Conservation (phyloP, 2,888 invertebrate genomes). For the Nomada goodeniana region DNA sequence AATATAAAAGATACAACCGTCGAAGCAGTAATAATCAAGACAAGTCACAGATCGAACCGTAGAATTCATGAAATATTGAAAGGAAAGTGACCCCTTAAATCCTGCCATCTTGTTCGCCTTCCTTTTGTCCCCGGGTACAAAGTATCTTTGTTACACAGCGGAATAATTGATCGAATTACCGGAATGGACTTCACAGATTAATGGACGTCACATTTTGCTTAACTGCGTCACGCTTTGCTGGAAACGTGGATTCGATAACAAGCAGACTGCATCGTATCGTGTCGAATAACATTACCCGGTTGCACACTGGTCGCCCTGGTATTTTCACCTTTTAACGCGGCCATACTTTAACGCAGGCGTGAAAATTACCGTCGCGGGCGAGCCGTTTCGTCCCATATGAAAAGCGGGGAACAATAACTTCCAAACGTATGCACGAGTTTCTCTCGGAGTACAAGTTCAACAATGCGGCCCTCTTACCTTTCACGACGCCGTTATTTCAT, state of each 20-base stretch:
- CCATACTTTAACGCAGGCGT: too few species aligned
- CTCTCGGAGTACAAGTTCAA: background rate
- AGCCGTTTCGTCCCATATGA: background rate
- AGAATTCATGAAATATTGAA: too few species aligned
- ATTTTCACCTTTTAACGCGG: background rate
- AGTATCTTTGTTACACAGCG: too few species aligned
- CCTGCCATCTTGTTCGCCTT: too few species aligned
- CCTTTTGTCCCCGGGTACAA: too few species aligned
- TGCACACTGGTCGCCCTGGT: background rate
- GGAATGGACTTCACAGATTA: background rate
- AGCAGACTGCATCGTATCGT: conserved; percentile 9
- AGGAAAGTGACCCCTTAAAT: too few species aligned
- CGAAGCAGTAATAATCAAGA: too few species aligned
- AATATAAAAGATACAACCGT: too few species aligned
- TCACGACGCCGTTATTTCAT: background rate
- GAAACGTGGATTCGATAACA: conserved; percentile 33
- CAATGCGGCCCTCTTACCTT: background rate
- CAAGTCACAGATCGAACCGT: too few species aligned
- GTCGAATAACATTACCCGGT: background rate
- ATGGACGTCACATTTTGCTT: conserved; percentile 14
- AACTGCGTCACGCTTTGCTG: conserved; percentile 24
- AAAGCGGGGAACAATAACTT: background rate
- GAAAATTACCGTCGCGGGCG: background rate
- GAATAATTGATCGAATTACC: too few species aligned
- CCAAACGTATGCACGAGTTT: background rate